phyloP scores from a whole-genome alignment of 2,888 invertebrate species.

The Eupithecia insigniata region DNA sequence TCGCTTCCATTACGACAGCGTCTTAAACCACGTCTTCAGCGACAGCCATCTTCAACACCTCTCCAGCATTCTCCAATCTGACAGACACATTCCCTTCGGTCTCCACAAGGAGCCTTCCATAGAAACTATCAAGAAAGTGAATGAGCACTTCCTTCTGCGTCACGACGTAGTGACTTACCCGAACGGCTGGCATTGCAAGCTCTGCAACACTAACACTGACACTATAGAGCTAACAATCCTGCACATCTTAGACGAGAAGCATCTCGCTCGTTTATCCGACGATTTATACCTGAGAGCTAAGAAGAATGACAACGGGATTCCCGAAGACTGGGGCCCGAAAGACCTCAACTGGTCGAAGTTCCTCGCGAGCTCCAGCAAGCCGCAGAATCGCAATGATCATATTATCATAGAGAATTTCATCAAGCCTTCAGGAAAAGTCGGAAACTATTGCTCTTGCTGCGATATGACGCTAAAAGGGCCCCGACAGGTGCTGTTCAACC shows the following conservation, averaged over 20 bases:
- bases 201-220: slow-evolving; percentile 66
- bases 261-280: slow-evolving; percentile 72
- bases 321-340: slow-evolving; percentile 79
- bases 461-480: slow-evolving; percentile 79
- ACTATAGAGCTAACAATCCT: slow-evolving; percentile 63
- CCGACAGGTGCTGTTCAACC: slow-evolving; percentile 76
- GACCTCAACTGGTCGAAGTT: slow-evolving; percentile 78
- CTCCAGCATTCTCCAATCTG: slow-evolving; percentile 71
- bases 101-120: slow-evolving; percentile 59
- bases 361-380: slow-evolving; percentile 75
- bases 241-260: slow-evolving; percentile 76
- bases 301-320: slow-evolving; percentile 64
- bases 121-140: slow-evolving; percentile 72
- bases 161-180: slow-evolving; percentile 60
- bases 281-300: slow-evolving; percentile 69
- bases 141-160: slow-evolving; percentile 67
- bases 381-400: slow-evolving; percentile 70
- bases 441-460: slow-evolving; percentile 75
- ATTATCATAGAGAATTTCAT: slow-evolving; percentile 80
- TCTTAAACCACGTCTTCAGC: slow-evolving; percentile 77
- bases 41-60: slow-evolving; percentile 75
- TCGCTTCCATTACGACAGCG: slow-evolving; percentile 78
- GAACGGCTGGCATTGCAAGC: slow-evolving; percentile 59
- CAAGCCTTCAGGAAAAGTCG: slow-evolving; percentile 74
- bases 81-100: slow-evolving; percentile 68